Evolutionary conservation across 2,113 vertebrate species (phyloP).

Genomic region (Oenanthe melanoleuca): DNA sequence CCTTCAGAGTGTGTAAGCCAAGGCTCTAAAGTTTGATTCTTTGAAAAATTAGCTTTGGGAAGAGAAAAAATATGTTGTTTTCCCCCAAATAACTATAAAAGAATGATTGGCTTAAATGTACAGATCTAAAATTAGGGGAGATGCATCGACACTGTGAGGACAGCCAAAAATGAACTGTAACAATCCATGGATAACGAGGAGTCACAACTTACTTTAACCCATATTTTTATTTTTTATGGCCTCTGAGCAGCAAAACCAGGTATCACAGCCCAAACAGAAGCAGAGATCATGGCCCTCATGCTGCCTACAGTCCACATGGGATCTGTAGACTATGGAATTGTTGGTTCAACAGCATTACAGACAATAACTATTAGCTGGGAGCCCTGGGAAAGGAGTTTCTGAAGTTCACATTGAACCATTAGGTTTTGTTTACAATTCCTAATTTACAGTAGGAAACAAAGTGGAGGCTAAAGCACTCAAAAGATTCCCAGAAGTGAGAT

Average conservation of each 20-base stretch:
- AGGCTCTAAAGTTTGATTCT: not conserved
- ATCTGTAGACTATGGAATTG: not conserved
- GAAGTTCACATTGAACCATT: conserved; percentile 24
- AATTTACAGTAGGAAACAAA: conserved; percentile 37
- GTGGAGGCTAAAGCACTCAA: conserved; percentile 55
- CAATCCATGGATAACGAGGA: not conserved
- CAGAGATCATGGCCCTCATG: not conserved
- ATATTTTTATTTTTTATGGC: not conserved
- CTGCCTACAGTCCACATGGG: not conserved
- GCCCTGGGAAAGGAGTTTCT: not conserved
- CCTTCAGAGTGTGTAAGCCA: not conserved
- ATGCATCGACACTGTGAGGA: not conserved
- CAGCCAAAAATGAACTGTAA: not conserved
- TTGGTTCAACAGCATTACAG: not conserved
- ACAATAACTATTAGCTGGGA: not conserved
- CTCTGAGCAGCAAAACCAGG: not conserved
- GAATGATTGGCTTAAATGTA: not conserved
- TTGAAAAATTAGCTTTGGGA: not conserved
- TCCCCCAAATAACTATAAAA: not conserved
- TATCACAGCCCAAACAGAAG: not conserved
- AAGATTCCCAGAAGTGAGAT: conserved; percentile 61
- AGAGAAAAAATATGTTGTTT: not conserved
- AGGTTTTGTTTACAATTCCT: conserved; percentile 58
- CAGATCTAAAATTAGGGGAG: not conserved
- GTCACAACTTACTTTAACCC: not conserved